A percentile compares a stretch with the other conserved stretches of the same genome.
These are phyloP conservation scores for Ephestia elutella DNA, from an alignment of 1,140 invertebrate species.

Conservation along the genomic window DNA sequence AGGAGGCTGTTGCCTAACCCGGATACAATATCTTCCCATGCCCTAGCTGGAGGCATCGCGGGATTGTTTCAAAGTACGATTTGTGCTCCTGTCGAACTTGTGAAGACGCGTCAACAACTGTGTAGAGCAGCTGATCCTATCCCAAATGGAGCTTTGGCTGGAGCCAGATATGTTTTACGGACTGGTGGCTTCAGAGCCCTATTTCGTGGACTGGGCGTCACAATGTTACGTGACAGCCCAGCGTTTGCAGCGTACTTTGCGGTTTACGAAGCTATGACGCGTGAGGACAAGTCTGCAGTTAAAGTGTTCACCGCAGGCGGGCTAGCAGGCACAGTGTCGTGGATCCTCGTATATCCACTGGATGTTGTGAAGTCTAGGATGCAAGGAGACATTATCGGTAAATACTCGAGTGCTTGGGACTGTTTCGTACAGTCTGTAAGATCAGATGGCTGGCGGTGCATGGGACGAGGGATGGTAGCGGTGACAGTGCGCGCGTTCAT, in stretches of 20 bases:
- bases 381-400: conserved; percentile 82
- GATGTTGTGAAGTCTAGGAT: conserved; percentile 93
- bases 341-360: conserved; percentile 89
- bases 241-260: conserved; percentile 76
- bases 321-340: conserved; percentile 87
- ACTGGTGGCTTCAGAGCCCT: conserved; percentile 80
- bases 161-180: conserved; percentile 78
- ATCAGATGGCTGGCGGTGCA: conserved; percentile 80
- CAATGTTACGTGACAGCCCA: conserved; percentile 84
- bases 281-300: conserved; percentile 62
- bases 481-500: conserved; percentile 91
- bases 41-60: conserved; percentile 82
- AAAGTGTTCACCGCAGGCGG: conserved; percentile 86
- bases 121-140: conserved; percentile 47
- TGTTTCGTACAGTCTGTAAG: conserved; percentile 82
- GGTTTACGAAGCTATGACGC: conserved; percentile 83
- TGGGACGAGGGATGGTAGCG: conserved; percentile 83
- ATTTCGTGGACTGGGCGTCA: conserved; percentile 85
- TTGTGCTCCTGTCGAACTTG: conserved; percentile 89
- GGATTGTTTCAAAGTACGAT: conserved; percentile 88
- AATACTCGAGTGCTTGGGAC: conserved; percentile 81
- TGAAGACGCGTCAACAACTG: conserved; percentile 89
- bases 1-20: conserved; percentile 78
- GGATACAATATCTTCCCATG: conserved; percentile 78
- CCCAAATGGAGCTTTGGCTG: conserved; percentile 69